Evolutionary conservation across 2,113 vertebrate species (phyloP).

Genomic region (Nerophis ophidion): DNA sequence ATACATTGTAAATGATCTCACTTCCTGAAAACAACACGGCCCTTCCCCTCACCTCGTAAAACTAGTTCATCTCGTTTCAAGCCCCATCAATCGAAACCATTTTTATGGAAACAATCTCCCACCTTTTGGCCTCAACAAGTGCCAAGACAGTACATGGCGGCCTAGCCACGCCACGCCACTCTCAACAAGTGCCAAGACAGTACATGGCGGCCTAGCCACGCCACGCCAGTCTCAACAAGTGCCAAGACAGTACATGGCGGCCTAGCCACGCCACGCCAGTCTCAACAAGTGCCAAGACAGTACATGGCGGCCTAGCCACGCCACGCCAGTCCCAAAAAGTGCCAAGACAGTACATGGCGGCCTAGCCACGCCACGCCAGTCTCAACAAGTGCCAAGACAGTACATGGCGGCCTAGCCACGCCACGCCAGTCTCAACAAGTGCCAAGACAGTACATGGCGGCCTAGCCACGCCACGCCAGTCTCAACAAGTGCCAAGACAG

Average conservation of each 20-base stretch:
- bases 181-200: constrained; percentile 22
- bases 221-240: constrained; percentile 35
- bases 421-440: constrained; percentile 35
- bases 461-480: too few species aligned
- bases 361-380: too few species aligned
- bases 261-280: too few species aligned
- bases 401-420: constrained; percentile 17
- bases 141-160: constrained; percentile 6
- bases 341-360: constrained; percentile 6
- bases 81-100: constrained; percentile 34
- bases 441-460: constrained; percentile 6
- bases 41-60: constrained; percentile 40
- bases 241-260: constrained; percentile 6
- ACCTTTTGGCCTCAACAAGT: constrained; percentile 30
- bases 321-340: too few species aligned
- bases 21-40: constrained; percentile 34
- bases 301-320: constrained; percentile 17
- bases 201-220: constrained; percentile 17
- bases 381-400: constrained; percentile 22
- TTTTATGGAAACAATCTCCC: constrained; percentile 38
- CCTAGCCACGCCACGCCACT: constrained; percentile 38
- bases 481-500: constrained; percentile 22
- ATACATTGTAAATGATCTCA: constrained; percentile 14
- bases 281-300: constrained; percentile 22
- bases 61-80: constrained; percentile 56